Conservation (phyloP, 2,888 invertebrate genomes). For the Caenorhabditis sinica region DNA sequence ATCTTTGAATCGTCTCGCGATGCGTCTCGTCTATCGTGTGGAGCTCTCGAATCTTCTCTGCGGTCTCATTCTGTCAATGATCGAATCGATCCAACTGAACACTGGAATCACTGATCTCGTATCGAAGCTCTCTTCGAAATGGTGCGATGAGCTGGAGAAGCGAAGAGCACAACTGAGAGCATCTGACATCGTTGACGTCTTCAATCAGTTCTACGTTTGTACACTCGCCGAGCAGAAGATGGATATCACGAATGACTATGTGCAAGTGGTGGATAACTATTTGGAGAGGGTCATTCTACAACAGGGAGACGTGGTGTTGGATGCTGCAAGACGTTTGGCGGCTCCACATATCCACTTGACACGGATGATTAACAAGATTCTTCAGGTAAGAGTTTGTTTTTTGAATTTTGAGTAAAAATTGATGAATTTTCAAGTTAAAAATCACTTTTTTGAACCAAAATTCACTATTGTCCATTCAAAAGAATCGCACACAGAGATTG, state of each 20-base stretch:
- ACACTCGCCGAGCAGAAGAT: conserved; percentile 34
- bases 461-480: too few species aligned
- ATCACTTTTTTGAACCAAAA: too few species aligned
- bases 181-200: conserved; percentile 57
- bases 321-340: conserved; percentile 66
- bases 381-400: too few species aligned
- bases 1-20: conserved; percentile 58
- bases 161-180: conserved; percentile 59
- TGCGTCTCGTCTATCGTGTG: conserved; percentile 61
- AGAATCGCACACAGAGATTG: too few species aligned
- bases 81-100: conserved; percentile 35
- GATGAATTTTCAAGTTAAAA: too few species aligned
- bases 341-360: conserved; percentile 67
- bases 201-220: conserved; percentile 57
- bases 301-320: conserved; percentile 64
- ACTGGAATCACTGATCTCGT: conserved; percentile 43
- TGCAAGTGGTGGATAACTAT: conserved; percentile 55
- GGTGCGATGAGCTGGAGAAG: conserved; percentile 65
- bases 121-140: conserved; percentile 54
- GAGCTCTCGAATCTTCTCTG: conserved; percentile 62
- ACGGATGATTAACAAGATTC: conserved; percentile 63
- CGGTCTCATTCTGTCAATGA: conserved; percentile 58
- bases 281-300: conserved; percentile 60
- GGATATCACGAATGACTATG: conserved; percentile 42
- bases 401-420: too few species aligned